Base-by-base conservation (phyloP, 2,113 vertebrate species). In the Falco punctatus region DNA sequence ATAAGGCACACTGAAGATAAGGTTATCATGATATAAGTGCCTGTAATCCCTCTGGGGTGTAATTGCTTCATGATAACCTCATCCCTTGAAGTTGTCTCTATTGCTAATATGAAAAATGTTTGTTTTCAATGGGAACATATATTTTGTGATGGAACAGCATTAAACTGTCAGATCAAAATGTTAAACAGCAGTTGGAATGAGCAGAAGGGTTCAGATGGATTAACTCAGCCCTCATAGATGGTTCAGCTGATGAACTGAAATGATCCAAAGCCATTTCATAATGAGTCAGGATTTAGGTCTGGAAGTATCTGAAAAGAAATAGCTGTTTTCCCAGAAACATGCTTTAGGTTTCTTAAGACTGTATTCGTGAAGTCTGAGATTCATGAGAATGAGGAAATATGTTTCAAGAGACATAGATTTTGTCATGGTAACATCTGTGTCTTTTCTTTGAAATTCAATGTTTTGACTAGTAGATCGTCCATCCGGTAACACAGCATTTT, bases 111-210 rank as follows among this genome's bases (percentile, higher is more conserved):
- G 89, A 97, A 96, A 97, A 97, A 94, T 94, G 90, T 91, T 97
- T 96, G 91, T 96, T 97, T 97, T 94, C 93, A 81, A 35, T 89
- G 89, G 79, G 81, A 95, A 96, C 94, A 96, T 97, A 95, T 97
- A 97, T 97, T 97, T 95, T 94, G 85, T 87, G 59, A 91, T 85
- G 70, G 28, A 93, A 75, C 59, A 92, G 70, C 89, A 97, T 96
- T 97, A 97, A 97, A 84, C 94, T 97, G 95, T 96, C 96, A 97
- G 80, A 94, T 94, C 95, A 94, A 91, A 97, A 96, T 94, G 79
- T 80, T 94, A 93, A 97, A 96, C 81, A 91, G 93, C 87, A 90
- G 81, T 94, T 97, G 93, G 94, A 97, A 69, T 62, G 67, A 95
- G 80, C 88, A 94, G 90, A 96, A 90, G 64, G n/a, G 65, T 92